Percentiles rank a stretch among this genome's conserved stretches.
phyloP scores from a whole-genome alignment of 2,113 vertebrate genomes.

The Lampris incognitus region DNA sequence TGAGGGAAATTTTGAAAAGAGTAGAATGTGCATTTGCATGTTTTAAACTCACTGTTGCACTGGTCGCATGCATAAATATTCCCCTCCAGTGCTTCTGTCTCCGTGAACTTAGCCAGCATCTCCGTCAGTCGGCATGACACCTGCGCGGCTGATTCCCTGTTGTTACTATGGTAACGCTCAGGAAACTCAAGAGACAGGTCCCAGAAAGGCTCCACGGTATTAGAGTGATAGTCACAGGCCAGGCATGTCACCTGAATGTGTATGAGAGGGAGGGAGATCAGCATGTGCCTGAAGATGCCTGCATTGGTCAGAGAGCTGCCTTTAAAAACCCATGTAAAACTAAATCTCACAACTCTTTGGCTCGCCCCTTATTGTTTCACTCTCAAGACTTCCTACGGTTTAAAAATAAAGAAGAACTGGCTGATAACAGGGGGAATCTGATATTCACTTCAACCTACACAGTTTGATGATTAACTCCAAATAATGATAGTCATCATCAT shows the following conservation, averaged over 20 bases:
- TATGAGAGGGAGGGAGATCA: not conserved
- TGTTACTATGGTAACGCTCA: conserved; percentile 90
- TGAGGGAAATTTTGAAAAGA: not conserved
- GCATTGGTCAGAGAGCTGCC: no score
- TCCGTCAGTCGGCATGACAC: conserved; percentile 90
- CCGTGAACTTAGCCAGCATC: conserved; percentile 98
- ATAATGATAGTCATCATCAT: not conserved
- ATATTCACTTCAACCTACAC: not conserved
- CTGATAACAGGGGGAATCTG: no score
- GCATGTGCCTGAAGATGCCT: not conserved
- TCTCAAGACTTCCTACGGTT: not conserved
- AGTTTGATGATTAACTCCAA: not conserved
- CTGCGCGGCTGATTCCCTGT: conserved; percentile 73
- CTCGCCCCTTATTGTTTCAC: not conserved
- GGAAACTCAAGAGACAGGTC: conserved; percentile 98
- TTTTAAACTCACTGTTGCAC: conserved; percentile 92
- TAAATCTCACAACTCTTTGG: not conserved
- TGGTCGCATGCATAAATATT: conserved; percentile 97
- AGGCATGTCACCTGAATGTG: conserved; percentile 91
- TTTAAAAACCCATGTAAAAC: no score
- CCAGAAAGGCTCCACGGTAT: conserved; percentile 98
- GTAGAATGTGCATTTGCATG: not conserved
- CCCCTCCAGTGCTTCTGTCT: conserved; percentile 96
- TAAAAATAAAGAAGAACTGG: not conserved
- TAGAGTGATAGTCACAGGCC: conserved; percentile 94